Evolutionary conservation across 1,140 invertebrate species (phyloP), one percentile per base, ranked within the genome.

Genomic region (Brachionus manjavacas): DNA sequence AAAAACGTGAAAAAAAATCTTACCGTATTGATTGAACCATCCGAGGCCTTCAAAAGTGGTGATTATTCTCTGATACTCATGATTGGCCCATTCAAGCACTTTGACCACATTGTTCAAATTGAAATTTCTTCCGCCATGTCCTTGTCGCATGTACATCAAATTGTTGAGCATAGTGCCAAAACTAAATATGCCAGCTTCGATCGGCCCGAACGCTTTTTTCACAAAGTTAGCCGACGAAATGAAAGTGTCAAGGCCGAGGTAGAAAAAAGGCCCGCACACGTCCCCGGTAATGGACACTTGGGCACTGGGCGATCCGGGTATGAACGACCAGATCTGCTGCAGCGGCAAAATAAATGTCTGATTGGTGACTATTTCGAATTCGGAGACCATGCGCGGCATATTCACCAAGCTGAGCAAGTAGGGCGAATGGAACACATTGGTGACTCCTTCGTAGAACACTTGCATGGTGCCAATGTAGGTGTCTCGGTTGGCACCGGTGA

Each of bases 131-230:
- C 80, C 80, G 35, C 80, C 80, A 60, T 84, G 64, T 35, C 64
- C 83, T 28, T 84, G 64, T 14, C 95, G 92, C 93, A 97, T 95
- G 88, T 96, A 97, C 87, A 94, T 91, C 0, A 95, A 93, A 0
- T 94, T 95, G 88, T 96, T 95, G 87, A 97, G 92, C 89, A 96
- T 97, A 4, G 93, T 94, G 0, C 95, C 96, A 89, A 97, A 97
- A 85, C 95, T 96, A 90, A 96, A 98, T 91, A 97, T 94, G 86
- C 95, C 96, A 88, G 96, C 95, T 89, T 98, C 96, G 0, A 93
- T 95, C 6, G 93, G 94, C 87, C 96, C 95, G 90, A 92, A 89
- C 9, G 90, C 89, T 49, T 86, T 85, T 16, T 85, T 85, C 83
- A 90, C 83, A 23, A 87, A 85, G 70, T 87, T 87, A 76, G 88